Evolutionary conservation across 1,140 invertebrate species (phyloP), one percentile per base, ranked within the genome.

Genomic region (Pygmarrhopalites habei): DNA sequence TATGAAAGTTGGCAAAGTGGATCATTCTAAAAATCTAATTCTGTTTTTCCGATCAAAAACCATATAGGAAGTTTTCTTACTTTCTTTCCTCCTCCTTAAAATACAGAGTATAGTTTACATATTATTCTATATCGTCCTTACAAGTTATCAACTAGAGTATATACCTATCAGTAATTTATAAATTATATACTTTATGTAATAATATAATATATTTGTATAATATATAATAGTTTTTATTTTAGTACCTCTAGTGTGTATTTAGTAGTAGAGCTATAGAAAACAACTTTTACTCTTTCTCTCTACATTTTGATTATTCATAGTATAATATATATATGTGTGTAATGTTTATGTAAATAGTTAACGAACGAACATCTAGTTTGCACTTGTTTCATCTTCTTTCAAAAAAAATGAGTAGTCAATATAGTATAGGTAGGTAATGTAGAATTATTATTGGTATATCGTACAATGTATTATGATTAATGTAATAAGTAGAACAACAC

Each of bases 301-400:
- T 10, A 39, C 35, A 39, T 10, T 17, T 17, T 39, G 17, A 39
- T 10, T 39, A 39, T 10, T 39, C 10, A 7, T 10, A 10, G 17
- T 39, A 39, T 10, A 39, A 7, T 7, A 39, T n/a, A n/a, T n/a
- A 39, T 39, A 39, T 39, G 10, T 17, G 7, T 10, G 17, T 10
- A 39, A 7, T 39, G 35, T 7, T 10, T 17, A 10, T 10, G 17
- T 39, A 39, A 39, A 10, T 39, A 39, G 19, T 49, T 49, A 19
- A 15, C n/a, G n/a, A 49, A 49, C 46, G 46, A 49, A 49, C 46
- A 23, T 49, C 23, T 12, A 14, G 7, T 49, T 49, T 49, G 46
- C 46, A 49, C 46, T 49, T 49, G 46, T 49, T 49, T 23, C 23
- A 49, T 49, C 19, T 19, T 49, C 7, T 7, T 12, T 12, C 46